Evolutionary conservation across 2,113 vertebrate genomes (phyloP).

Genomic region (Melanostigma gelatinosum): DNA sequence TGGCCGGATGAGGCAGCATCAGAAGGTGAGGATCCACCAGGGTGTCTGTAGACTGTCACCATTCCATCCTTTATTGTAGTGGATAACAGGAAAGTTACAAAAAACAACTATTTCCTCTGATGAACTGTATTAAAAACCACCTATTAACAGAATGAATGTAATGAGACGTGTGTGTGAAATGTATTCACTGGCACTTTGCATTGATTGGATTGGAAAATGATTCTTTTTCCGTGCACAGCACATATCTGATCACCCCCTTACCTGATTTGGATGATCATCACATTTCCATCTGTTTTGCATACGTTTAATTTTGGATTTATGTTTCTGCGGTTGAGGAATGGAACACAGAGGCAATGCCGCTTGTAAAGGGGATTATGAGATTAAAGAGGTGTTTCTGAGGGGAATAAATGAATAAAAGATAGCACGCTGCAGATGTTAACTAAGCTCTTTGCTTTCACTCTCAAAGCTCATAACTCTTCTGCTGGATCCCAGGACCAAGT

Average conservation of each 20-base stretch:
- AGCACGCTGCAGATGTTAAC: neutral
- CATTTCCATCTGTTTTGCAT: neutral
- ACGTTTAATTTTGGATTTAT: neutral
- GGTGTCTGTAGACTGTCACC: neutral
- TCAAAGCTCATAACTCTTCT: slow-evolving; percentile 49
- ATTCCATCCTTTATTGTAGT: slow-evolving; percentile 2
- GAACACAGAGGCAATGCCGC: neutral
- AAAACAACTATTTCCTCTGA: neutral
- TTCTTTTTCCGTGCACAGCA: neutral
- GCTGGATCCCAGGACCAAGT: slow-evolving; percentile 54
- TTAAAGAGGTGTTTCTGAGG: slow-evolving; percentile 19
- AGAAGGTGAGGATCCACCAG: slow-evolving; percentile 51
- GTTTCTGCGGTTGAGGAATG: neutral
- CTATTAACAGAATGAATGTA: neutral
- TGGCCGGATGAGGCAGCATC: slow-evolving; percentile 68
- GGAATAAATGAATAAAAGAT: slow-evolving; percentile 7
- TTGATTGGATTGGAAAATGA: neutral
- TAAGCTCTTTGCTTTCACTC: slow-evolving; percentile 17
- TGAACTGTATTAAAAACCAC: neutral
- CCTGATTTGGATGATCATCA: neutral
- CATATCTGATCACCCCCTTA: neutral
- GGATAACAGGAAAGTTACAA: neutral
- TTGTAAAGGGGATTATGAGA: slow-evolving; percentile 19
- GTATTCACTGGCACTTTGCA: neutral
- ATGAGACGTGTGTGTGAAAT: neutral